Conservation (phyloP, 2,113 vertebrate species). For the Orthochromis malagaraziensis region DNA sequence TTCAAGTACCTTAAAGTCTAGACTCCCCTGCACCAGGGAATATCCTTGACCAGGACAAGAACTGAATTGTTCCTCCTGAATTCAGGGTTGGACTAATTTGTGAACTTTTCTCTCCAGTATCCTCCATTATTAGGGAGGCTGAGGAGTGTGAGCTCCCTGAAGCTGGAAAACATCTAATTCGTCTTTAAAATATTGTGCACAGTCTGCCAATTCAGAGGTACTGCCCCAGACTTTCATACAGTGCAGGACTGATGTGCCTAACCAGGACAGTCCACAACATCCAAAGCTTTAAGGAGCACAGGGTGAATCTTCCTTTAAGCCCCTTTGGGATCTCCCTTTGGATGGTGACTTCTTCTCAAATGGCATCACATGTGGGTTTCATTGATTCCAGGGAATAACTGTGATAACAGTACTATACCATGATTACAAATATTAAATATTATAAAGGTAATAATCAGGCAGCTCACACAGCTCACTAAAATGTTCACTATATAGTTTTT, state of each 20-base stretch:
- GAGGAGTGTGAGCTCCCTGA: background rate
- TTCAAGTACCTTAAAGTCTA: background rate
- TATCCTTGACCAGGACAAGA: background rate
- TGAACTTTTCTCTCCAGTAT: background rate
- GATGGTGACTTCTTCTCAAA: background rate
- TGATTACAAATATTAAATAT: background rate
- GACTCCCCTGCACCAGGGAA: background rate
- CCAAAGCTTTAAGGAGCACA: background rate
- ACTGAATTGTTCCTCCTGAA: background rate
- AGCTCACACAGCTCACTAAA: background rate
- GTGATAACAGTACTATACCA: background rate
- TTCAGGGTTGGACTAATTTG: background rate
- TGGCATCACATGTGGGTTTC: accelerated
- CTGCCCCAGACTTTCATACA: background rate
- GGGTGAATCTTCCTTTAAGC: background rate
- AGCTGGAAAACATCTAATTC: accelerated
- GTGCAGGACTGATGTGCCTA: accelerated
- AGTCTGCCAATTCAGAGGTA: background rate
- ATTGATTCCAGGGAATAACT: background rate
- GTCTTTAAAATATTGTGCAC: background rate
- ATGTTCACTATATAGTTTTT: background rate
- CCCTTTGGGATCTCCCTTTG: accelerated
- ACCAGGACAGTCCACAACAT: background rate
- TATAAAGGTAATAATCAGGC: background rate
- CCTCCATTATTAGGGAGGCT: accelerated